phyloP scores from a whole-genome alignment of 2,888 invertebrate species.

The Oxycera nigricornis region DNA sequence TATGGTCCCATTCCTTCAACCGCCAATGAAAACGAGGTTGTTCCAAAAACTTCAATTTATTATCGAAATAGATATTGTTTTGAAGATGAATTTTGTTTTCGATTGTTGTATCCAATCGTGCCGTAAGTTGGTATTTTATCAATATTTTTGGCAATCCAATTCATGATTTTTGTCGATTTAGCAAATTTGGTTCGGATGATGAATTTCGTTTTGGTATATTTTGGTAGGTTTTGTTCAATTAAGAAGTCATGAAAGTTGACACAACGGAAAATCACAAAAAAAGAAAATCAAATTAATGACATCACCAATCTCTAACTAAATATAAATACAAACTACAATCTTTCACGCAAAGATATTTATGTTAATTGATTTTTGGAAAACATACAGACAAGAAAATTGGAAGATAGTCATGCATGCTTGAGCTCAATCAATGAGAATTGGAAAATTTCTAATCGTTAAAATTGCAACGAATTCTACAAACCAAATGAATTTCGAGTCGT shows the following conservation, averaged over 20 bases:
- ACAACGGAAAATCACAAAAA: slow-evolving; percentile 3
- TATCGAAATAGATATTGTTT: background rate
- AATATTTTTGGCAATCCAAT: slow-evolving; percentile 8
- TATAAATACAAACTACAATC: background rate
- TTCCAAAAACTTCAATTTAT: slow-evolving; percentile 60
- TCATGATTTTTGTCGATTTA: slow-evolving; percentile 2
- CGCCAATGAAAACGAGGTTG: slow-evolving; percentile 63
- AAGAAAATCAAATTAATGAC: slow-evolving; percentile 28
- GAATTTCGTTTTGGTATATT: background rate
- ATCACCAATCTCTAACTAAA: slow-evolving; percentile 24
- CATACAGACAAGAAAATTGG: background rate
- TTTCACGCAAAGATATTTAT: background rate
- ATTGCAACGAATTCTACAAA: background rate
- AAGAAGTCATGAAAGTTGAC: slow-evolving; percentile 12
- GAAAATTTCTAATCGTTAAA: background rate
- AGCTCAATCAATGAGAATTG: no score
- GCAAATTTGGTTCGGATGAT: background rate
- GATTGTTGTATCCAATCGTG: background rate
- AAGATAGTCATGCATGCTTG: background rate
- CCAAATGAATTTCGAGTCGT: background rate
- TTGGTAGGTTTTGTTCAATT: background rate
- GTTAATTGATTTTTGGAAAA: background rate
- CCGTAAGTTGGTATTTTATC: background rate
- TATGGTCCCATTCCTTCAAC: slow-evolving; percentile 64
- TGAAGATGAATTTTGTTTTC: background rate